Conservation (phyloP, 2,113 vertebrate species). For the Tinamus guttatus region DNA sequence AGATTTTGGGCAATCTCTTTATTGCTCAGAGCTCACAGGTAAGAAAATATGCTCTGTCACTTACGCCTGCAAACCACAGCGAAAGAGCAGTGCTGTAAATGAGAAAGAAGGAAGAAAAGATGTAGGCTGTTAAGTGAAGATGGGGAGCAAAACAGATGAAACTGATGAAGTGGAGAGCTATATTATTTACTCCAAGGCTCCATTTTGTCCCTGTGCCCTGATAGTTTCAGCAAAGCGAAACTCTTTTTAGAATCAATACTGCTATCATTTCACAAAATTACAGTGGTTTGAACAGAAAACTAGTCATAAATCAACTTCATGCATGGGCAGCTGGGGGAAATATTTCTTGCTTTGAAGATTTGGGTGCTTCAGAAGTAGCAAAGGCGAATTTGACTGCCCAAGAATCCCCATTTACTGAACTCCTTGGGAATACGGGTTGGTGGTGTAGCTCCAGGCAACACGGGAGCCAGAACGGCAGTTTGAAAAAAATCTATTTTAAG, state of each 20-base stretch:
- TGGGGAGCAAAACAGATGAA: constrained; percentile 35
- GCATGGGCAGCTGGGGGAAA: constrained; percentile 54
- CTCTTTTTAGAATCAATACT: constrained; percentile 86
- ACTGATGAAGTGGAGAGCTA: constrained; percentile 76
- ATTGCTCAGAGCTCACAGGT: constrained; percentile 10
- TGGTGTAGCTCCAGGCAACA: neutral
- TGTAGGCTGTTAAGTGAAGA: constrained; percentile 69
- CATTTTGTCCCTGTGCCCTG: constrained; percentile 73
- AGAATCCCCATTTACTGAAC: neutral
- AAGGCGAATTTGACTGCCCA: neutral
- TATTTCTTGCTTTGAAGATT: constrained; percentile 20
- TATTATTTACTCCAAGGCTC: constrained; percentile 65
- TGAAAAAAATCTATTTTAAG: neutral
- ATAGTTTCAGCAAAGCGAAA: constrained; percentile 84
- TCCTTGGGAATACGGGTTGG: neutral
- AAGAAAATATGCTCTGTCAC: neutral
- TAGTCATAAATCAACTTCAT: constrained; percentile 79
- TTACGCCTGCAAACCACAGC: neutral
- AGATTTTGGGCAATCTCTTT: neutral
- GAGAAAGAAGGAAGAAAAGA: neutral
- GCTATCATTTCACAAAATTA: constrained; percentile 89
- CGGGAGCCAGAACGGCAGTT: neutral
- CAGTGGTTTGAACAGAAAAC: constrained; percentile 81
- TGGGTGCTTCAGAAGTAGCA: neutral
- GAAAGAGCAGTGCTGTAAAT: constrained; percentile 11